Evolutionary conservation across 1,140 invertebrate genomes (phyloP).

Genomic region (Penaeus japonicus): DNA sequence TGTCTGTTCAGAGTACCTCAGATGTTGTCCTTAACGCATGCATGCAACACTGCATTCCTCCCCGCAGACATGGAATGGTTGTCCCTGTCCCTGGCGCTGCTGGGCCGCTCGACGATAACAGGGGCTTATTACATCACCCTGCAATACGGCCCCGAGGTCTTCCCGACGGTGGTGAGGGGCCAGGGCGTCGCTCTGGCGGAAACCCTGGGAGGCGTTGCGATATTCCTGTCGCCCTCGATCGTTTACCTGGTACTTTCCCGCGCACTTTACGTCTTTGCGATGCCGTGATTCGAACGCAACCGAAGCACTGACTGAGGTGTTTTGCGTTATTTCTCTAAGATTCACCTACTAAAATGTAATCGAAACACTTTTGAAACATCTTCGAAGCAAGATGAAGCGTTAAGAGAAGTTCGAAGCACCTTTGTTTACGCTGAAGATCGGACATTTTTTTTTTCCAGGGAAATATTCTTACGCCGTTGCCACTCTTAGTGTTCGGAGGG

Average conservation of each 20-base stretch:
- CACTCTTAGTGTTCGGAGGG: constrained; percentile 60
- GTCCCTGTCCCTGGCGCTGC: constrained; percentile 70
- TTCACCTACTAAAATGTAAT: too few relatives aligned
- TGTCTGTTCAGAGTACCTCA: background rate
- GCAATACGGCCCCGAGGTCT: constrained; percentile 85
- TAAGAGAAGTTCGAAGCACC: too few relatives aligned
- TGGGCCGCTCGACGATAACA: constrained; percentile 83
- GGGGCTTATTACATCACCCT: constrained; percentile 89
- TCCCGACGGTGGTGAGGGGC: constrained; percentile 79
- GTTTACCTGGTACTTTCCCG: constrained; percentile 53
- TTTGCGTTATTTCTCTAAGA: too few relatives aligned
- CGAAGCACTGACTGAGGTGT: too few relatives aligned
- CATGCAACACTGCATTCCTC: background rate
- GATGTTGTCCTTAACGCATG: background rate
- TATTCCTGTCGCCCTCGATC: constrained; percentile 57
- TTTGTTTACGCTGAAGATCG: too few relatives aligned
- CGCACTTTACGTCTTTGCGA: background rate
- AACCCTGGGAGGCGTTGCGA: constrained; percentile 55
- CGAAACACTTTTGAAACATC: too few relatives aligned
- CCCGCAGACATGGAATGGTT: constrained; percentile 17
- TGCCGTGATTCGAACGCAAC: too few relatives aligned
- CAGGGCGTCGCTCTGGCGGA: constrained; percentile 58
- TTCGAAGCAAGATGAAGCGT: too few relatives aligned
- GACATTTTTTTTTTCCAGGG: background rate
- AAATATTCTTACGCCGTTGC: constrained; percentile 41